Evolutionary conservation across 2,797 vertebrate genomes (phyloP).

Genomic region (Poecilia gillii): DNA sequence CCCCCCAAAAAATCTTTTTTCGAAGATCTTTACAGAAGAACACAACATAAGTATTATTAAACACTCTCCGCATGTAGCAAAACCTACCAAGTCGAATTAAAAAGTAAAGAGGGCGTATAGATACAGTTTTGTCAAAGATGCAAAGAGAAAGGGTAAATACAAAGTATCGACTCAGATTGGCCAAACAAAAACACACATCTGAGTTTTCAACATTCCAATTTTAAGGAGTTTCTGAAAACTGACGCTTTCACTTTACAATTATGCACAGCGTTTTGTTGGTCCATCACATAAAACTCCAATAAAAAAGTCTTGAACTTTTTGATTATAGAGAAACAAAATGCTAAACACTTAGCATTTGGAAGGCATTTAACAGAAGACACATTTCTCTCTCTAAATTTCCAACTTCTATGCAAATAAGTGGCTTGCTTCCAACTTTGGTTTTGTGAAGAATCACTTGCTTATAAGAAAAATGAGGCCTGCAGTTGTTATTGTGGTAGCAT

Average conservation of each 20-base stretch:
- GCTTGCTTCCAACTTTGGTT: background rate
- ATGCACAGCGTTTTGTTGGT: too few relatives aligned
- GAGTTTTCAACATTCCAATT: too few relatives aligned
- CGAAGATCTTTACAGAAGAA: background rate
- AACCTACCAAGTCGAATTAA: conserved; percentile 21
- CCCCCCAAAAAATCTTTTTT: background rate
- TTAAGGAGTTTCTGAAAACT: too few relatives aligned
- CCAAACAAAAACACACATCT: too few relatives aligned
- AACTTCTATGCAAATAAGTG: background rate
- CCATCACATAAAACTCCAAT: too few relatives aligned
- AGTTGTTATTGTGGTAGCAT: background rate
- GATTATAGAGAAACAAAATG: background rate
- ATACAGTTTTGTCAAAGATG: conserved; percentile 4
- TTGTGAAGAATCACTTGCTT: conserved; percentile 3
- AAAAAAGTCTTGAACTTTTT: background rate
- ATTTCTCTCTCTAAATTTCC: background rate
- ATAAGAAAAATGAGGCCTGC: background rate
- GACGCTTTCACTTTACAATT: too few relatives aligned
- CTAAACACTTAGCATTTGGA: background rate
- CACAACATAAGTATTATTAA: background rate
- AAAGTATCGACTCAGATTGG: background rate
- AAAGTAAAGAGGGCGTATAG: conserved; percentile 28
- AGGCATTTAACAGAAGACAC: background rate
- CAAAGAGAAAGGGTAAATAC: background rate
- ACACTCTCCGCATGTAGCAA: background rate